Conservation (phyloP, 2,888 invertebrate genomes). For the Coremacera marginata region DNA sequence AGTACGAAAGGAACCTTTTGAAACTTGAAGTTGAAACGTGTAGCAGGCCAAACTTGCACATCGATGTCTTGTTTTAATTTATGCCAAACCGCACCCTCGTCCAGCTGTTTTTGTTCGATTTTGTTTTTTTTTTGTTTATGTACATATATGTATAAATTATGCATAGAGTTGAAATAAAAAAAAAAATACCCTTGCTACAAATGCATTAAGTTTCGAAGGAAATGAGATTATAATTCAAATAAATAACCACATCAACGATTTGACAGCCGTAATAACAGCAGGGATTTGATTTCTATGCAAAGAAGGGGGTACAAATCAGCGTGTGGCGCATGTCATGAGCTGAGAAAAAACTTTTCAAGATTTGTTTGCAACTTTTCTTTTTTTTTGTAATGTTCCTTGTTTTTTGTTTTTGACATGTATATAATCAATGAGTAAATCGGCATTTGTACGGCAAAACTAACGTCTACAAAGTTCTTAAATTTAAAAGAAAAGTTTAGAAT, state of each 20-base stretch:
- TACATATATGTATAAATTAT: background rate
- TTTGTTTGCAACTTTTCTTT: constrained; percentile 4
- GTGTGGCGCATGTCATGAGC: constrained; percentile 23
- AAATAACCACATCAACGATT: constrained; percentile 50
- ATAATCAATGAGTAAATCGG: constrained; percentile 3
- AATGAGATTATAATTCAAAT: constrained; percentile 49
- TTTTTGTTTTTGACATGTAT: constrained; percentile 18
- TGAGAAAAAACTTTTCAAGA: constrained; percentile 18
- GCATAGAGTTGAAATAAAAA: background rate
- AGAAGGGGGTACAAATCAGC: constrained; percentile 17
- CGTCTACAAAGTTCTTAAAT: no score
- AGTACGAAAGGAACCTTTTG: no score
- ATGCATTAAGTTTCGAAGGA: constrained; percentile 16
- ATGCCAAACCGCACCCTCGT: constrained; percentile 23
- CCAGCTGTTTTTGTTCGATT: background rate
- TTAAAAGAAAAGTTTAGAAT: no score
- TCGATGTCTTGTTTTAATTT: constrained; percentile 10
- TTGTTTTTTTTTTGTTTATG: background rate
- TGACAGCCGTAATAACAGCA: constrained; percentile 47
- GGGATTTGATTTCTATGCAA: constrained; percentile 2
- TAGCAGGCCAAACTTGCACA: no score
- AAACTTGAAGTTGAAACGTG: no score
- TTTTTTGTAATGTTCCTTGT: background rate
- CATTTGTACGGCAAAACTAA: no score
- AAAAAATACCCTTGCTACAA: background rate